Base-by-base conservation (phyloP, 1,140 invertebrate species). In the Mercenaria mercenaria region DNA sequence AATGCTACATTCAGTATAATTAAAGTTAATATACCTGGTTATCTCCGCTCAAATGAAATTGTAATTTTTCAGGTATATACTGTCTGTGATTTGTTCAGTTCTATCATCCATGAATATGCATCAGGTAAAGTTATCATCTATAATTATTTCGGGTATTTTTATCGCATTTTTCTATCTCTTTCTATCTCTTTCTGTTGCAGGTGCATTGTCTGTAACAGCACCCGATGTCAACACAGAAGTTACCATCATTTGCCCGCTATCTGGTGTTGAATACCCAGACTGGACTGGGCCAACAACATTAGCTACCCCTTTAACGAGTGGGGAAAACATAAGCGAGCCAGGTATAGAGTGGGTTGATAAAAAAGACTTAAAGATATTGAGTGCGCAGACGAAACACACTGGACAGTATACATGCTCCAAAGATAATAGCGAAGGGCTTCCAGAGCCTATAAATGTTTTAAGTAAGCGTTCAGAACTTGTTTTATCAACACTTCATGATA, bases 271-370 rank as follows among this genome's bases (percentile, higher is more conserved):
- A 26, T 76, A 50, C 26, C 72, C 72, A 26, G n/a, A 47, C n/a
- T 76, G 72, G 72, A 76, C 39, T 23, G 72, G 72, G 1, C 72
- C 72, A 23, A 11, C 41, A 2, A 76, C 39, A 43, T 26, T 76
- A 13, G n/a, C 18, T 15, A 23, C 72, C 47, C 72, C 72, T 41
- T 29, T 76, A 50, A 76, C 72, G 39, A 50, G 47, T 76, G 72
- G 72, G 6, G 6, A 13, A 26, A 34, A n/a, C 8, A 47, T 76
- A 4, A 47, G 2, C 18, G 72, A 76, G 26, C 13, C 72, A 2
- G 72, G 72, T n/a, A 43, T 76, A 3, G 72, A 76, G 47, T 76
- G 72, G 72, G 39, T 26, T 29, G n/a, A n/a, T n/a, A 50, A 41
- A 0, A 76, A 76, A 26, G 11, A 76, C n/a, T 29, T 76, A 10